These are phyloP conservation scores for Syncerus caffer DNA, from an alignment of 2,797 vertebrate genomes.

Conservation along the genomic window DNA sequence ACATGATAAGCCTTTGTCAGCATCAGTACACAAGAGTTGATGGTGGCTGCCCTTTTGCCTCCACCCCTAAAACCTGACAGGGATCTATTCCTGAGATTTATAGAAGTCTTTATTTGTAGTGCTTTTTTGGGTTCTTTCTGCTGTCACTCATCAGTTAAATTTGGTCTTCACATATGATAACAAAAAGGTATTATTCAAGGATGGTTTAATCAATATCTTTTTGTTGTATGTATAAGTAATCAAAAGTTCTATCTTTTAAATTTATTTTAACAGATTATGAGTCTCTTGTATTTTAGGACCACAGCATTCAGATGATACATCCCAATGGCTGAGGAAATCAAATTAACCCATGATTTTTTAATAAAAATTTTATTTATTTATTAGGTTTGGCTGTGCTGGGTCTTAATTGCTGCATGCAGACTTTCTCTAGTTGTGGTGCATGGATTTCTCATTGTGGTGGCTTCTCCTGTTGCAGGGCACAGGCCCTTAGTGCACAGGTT, in stretches of 20 bases:
- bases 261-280: not conserved
- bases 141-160: not conserved
- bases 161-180: not conserved
- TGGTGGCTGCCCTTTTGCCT: not conserved
- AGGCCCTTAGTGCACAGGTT: not conserved
- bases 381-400: not conserved
- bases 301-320: not conserved
- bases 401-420: not conserved
- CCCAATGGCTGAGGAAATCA: not conserved
- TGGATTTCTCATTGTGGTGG: not conserved
- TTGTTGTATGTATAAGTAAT: not conserved
- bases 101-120: not conserved
- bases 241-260: not conserved
- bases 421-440: not conserved
- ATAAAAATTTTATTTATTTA: not conserved
- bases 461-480: not conserved
- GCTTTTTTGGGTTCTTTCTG: not conserved
- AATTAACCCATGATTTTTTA: not conserved
- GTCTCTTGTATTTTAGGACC: not conserved
- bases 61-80: not conserved
- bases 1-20: not conserved
- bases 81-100: not conserved
- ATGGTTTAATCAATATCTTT: not conserved
- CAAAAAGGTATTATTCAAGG: not conserved
- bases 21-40: too few relatives aligned